Evolutionary conservation across 2,113 vertebrate species (phyloP).

Genomic region (Paedocypris sp.): DNA sequence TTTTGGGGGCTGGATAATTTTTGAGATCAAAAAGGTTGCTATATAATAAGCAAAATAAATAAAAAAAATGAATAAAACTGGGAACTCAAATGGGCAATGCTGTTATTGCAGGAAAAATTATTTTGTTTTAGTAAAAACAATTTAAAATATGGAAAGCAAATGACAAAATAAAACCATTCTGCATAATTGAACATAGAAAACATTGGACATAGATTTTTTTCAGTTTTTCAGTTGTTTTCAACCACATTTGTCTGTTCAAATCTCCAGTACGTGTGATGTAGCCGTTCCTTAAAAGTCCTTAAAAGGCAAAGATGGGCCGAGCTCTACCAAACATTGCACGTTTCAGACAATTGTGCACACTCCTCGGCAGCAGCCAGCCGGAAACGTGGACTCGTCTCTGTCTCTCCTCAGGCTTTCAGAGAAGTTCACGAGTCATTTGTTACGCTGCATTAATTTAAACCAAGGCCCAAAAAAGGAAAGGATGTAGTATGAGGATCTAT

Average conservation of each 20-base stretch:
- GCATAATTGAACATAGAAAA: too few species aligned
- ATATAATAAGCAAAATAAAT: too few species aligned
- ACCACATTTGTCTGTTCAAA: slow-evolving; percentile 15
- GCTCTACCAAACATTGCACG: slow-evolving; percentile 1
- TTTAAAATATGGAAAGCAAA: too few species aligned
- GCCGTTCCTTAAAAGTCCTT: slow-evolving; percentile 31
- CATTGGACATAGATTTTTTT: too few species aligned
- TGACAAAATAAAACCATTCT: too few species aligned
- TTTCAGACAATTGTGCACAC: slow-evolving; percentile 7
- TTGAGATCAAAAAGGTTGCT: too few species aligned
- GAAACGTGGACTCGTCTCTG: neutral
- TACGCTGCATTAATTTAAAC: slow-evolving; percentile 16
- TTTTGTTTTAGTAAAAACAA: too few species aligned
- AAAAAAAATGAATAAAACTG: too few species aligned
- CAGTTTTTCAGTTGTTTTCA: slow-evolving; percentile 11
- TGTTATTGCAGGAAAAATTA: too few species aligned
- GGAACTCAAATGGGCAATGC: too few species aligned
- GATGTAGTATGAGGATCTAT: neutral
- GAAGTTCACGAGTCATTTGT: slow-evolving; percentile 11
- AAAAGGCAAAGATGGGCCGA: slow-evolving; percentile 31
- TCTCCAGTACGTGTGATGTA: slow-evolving; percentile 13
- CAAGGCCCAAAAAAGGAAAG: neutral
- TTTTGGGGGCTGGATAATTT: too few species aligned
- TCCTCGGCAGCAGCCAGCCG: neutral
- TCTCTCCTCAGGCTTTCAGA: neutral